Percentiles rank a stretch among this genome's conserved stretches.
These are phyloP conservation scores for Blastobasis adustella DNA, from an alignment of 2,888 invertebrate genomes.

Conservation along the genomic window DNA sequence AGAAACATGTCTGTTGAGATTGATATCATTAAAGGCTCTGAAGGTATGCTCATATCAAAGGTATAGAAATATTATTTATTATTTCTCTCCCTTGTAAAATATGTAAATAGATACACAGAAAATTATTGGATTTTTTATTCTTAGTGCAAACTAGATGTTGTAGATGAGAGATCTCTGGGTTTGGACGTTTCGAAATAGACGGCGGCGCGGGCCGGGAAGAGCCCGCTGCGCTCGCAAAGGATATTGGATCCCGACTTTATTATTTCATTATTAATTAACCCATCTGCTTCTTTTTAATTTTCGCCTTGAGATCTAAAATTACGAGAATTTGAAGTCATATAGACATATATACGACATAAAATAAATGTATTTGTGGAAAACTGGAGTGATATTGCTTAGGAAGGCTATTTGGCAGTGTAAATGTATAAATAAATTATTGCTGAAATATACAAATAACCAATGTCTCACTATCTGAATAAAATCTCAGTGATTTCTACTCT, in stretches of 20 bases:
- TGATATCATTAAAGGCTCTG: conserved; percentile 38
- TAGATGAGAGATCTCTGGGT: conserved; percentile 42
- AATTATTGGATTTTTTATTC: conserved; percentile 41
- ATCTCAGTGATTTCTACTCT: not conserved
- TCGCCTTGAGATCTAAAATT: conserved; percentile 38
- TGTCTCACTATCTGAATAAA: conserved; percentile 44
- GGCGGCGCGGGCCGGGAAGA: not conserved
- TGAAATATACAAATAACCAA: conserved; percentile 43
- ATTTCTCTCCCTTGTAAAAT: conserved; percentile 67
- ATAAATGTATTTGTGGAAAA: conserved; percentile 50
- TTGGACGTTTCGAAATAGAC: conserved; percentile 19
- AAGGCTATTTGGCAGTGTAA: conserved; percentile 59
- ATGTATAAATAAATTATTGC: conserved; percentile 66
- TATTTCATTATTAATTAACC: not conserved
- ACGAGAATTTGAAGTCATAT: conserved; percentile 21
- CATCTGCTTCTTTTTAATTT: conserved; percentile 17
- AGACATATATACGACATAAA: not conserved
- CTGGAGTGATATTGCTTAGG: conserved; percentile 54
- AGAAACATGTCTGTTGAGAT: conserved; percentile 35
- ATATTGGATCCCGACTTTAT: too few species aligned
- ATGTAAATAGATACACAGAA: conserved; percentile 66
- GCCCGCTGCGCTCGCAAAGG: not conserved
- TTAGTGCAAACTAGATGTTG: conserved; percentile 48
- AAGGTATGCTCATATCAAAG: conserved; percentile 67
- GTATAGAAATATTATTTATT: conserved; percentile 59